Evolutionary conservation across 2,113 vertebrate species (phyloP).

Genomic region (Grus americana): DNA sequence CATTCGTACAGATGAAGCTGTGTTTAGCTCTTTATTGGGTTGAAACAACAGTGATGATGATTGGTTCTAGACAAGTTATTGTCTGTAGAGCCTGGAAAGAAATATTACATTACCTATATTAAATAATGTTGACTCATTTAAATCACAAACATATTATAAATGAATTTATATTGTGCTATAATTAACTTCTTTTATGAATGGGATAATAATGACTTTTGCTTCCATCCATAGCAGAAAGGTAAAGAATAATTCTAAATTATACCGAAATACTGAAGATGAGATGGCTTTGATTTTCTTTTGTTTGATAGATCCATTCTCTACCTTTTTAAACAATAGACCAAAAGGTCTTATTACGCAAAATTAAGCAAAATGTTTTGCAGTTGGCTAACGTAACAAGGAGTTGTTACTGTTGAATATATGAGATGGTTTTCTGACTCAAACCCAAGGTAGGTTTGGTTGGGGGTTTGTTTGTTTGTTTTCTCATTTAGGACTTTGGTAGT

Average conservation of each 20-base stretch:
- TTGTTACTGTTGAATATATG: background rate
- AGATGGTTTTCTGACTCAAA: background rate
- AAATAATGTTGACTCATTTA: background rate
- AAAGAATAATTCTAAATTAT: background rate
- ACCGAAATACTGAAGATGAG: background rate
- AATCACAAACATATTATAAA: background rate
- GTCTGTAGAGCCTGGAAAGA: background rate
- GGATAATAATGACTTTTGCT: background rate
- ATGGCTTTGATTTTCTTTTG: background rate
- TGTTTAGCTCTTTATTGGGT: background rate
- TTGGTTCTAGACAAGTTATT: background rate
- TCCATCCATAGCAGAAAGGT: background rate
- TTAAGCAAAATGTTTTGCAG: background rate
- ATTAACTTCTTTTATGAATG: background rate
- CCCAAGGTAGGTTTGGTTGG: accelerated
- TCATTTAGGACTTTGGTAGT: no score
- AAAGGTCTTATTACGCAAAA: background rate
- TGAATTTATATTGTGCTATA: background rate
- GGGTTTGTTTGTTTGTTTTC: background rate
- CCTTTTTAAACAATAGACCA: background rate
- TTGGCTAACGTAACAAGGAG: background rate
- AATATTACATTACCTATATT: background rate
- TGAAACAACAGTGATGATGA: background rate
- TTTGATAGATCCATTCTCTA: background rate
- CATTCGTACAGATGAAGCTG: background rate